Evolutionary conservation across 2,797 vertebrate genomes (phyloP).

Genomic region (Oophaga sylvatica): DNA sequence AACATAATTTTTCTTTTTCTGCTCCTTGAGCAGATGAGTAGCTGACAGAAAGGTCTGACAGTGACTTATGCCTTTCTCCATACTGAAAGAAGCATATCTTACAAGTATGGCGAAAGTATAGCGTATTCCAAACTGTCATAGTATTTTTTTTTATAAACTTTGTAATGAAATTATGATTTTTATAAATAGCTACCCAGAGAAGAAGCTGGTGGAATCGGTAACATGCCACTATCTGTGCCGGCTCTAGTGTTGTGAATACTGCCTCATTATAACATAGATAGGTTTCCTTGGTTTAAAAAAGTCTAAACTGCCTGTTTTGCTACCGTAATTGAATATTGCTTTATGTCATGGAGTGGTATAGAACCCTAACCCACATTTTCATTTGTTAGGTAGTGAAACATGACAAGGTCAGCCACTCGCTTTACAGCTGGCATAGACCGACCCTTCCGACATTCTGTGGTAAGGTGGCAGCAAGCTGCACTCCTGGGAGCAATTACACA

Average conservation of each 20-base stretch:
- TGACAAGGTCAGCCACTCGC: slow-evolving; percentile 30
- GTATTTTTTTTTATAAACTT: too few relatives aligned
- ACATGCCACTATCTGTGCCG: not conserved
- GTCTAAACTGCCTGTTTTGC: not conserved
- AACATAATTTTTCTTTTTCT: too few relatives aligned
- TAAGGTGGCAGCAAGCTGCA: slow-evolving; percentile 22
- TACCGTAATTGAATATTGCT: not conserved
- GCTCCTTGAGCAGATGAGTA: too few relatives aligned
- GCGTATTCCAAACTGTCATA: too few relatives aligned
- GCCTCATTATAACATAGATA: not conserved
- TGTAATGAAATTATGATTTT: not conserved
- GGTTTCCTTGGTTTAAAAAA: not conserved
- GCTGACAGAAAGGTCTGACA: too few relatives aligned
- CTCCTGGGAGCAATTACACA: slow-evolving; percentile 45
- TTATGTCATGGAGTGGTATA: not conserved
- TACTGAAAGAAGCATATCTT: too few relatives aligned
- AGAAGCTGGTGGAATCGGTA: not conserved
- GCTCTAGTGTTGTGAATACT: not conserved
- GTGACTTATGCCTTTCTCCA: too few relatives aligned
- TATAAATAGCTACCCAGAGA: not conserved
- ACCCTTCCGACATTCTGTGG: not conserved
- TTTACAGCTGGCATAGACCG: slow-evolving; percentile 8
- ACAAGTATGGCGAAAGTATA: too few relatives aligned
- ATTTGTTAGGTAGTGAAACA: slow-evolving; percentile 39
- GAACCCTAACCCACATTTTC: slow-evolving; percentile 10